Base-by-base conservation (phyloP, 2,113 vertebrate species). In the Neoarius graeffei region DNA sequence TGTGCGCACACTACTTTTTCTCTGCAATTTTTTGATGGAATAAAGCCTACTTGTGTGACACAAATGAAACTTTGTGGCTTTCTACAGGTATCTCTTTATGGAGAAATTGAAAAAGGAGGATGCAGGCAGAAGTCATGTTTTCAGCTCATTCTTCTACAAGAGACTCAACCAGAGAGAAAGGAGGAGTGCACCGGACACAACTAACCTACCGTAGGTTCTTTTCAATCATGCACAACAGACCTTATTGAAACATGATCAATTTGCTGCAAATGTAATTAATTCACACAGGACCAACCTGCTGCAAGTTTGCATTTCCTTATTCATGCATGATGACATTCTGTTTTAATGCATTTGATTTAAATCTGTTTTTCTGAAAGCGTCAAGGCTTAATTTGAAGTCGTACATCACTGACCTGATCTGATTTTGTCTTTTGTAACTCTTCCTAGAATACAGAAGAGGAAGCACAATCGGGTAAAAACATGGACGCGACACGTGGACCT, bases 131-230 rank as follows among this genome's bases (percentile, higher is more conserved):
- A 99, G 98, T 95, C 98, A 99, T 76, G 95, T 99, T 57, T 99
- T 99, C 93, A 99, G 98, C 94, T 99, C 98, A 8, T 99, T 99
- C 93, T 99, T 99, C 88, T 99, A 99, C 91, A 99, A 99, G 94
- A 94, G 98, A 76, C 97, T 99, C 92, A 99, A 99, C 96, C 98
- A 99, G 92, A 95, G 97, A 89, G 98, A 99, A 89, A 95, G 97
- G 82, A 95, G 97, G 91, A 97, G 90, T 81, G 92, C 94, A 7
- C 92, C 96, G 1, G 97, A 99, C 91, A 94, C 97, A 13, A 93
- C 95, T 62, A 97, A 96, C 92, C 94, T 99, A 85, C 97, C 98
- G 98, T 99, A 95, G 97, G 98, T 96, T 8, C 23, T 35, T 52
- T 7, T 52, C 66, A 27, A 20, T 25, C 35, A 42, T 30, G 17